phyloP scores from a whole-genome alignment of 2,888 invertebrate species.

The Sphaeridia pumilis region DNA sequence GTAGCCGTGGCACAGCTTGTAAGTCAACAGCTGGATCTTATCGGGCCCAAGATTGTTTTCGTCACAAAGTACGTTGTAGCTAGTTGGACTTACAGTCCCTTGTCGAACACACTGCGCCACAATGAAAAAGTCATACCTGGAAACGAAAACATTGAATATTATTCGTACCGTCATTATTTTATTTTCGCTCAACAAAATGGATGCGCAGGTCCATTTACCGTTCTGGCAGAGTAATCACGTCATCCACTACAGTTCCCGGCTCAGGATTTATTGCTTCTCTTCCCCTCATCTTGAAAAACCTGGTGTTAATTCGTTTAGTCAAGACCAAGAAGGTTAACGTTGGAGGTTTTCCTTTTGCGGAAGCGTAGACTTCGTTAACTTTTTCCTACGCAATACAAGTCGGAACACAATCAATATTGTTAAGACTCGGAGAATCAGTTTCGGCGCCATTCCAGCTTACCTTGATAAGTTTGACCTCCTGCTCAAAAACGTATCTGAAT shows the following conservation, averaged over 20 bases:
- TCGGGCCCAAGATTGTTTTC: conserved; percentile 57
- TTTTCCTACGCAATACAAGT: no score
- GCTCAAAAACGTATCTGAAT: conserved; percentile 59
- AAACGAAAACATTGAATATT: neutral
- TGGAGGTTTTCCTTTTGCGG: neutral
- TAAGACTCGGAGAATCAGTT: neutral
- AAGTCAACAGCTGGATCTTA: conserved; percentile 66
- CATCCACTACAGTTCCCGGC: conserved; percentile 79
- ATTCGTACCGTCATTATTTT: no score
- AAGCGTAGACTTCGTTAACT: neutral
- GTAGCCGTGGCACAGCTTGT: conserved; percentile 77
- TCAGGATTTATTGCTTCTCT: conserved; percentile 46
- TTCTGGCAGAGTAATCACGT: conserved; percentile 63
- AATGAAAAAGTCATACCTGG: conserved; percentile 77
- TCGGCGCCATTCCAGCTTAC: conserved; percentile 23
- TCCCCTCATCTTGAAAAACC: conserved; percentile 27
- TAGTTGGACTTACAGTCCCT: conserved; percentile 83
- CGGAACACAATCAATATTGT: neutral
- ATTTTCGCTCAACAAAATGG: no score
- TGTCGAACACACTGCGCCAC: conserved; percentile 74
- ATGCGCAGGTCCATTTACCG: no score
- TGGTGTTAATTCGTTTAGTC: conserved; percentile 67
- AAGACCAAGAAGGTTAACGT: conserved; percentile 67
- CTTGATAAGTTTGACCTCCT: conserved; percentile 52
- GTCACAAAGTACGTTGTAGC: conserved; percentile 75